Base-by-base conservation (phyloP, 2,888 invertebrate species). In the Endotricha flammealis region DNA sequence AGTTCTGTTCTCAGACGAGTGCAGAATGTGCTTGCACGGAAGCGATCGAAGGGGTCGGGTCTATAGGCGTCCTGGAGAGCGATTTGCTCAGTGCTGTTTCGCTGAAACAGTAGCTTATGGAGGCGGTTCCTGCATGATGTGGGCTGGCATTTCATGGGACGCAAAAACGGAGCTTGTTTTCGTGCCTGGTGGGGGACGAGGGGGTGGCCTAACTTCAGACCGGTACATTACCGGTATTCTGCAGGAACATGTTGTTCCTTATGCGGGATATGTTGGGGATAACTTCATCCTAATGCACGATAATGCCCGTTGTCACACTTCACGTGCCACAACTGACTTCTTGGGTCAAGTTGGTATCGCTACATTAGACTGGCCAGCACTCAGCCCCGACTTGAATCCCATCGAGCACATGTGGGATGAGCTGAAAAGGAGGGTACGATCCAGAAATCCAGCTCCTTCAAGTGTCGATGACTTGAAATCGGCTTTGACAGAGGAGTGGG, bases 1-100 rank as follows among this genome's bases (percentile, higher is more conserved):
- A 3, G 39, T 45, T 9, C 38, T 42, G 25, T 42, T 41, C 29
- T 38, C 40, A 6, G 40, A 41, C 14, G 37, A 42, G 25, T 30
- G 39, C 39, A 41, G 39, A 38, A 36, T 38, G 11, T 38, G 33
- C 12, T 17, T 48, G 32, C 36, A 42, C 32, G 36, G 47, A 24
- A 44, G 39, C 34, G 41, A 38, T 29, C 33, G 39, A 36, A 41
- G 44, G 24, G 35, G 34, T 12, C 32, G 36, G 20, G 36, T 44
- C 12, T 44, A 47, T 27, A 35, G 44, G 13, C 14, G 43, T 5
- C 38, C 39, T 5, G 39, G 35, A 32, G 36, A 42, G 24, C 23
- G 42, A 16, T 37, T 39, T 22, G 24, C 38, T 31, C 36, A 42
- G 13, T 34, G 36, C 37, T 41, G 41, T 36, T 33, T 42, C 24